Conservation (phyloP, 2,888 invertebrate genomes). For the Lycocerus yunnanus region DNA sequence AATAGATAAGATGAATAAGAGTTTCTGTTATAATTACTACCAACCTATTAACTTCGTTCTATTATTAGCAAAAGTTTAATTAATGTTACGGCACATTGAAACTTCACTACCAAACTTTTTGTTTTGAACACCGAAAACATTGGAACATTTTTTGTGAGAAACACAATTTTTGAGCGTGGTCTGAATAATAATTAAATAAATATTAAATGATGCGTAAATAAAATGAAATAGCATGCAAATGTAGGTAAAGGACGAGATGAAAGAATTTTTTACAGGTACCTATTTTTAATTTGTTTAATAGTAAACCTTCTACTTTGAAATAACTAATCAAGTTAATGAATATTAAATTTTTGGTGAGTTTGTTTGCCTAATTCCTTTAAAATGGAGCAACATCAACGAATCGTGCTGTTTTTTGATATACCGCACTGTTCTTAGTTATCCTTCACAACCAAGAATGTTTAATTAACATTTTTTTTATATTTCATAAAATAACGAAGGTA, state of each 20-base stretch:
- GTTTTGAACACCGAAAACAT: neutral
- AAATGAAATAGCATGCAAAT: too few relatives aligned
- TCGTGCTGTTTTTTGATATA: neutral
- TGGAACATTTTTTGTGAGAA: neutral
- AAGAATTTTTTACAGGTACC: too few relatives aligned
- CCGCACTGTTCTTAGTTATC: neutral
- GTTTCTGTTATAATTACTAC: neutral
- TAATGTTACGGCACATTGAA: neutral
- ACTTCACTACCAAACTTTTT: neutral
- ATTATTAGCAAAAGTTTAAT: neutral
- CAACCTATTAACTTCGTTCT: neutral
- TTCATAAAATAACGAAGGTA: too few relatives aligned
- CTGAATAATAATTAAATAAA: too few relatives aligned
- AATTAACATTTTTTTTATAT: neutral
- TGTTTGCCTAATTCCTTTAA: neutral
- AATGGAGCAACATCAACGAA: neutral
- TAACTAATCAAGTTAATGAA: neutral
- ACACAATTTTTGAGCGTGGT: too few relatives aligned
- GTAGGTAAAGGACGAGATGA: too few relatives aligned
- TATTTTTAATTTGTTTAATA: too few relatives aligned
- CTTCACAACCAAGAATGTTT: neutral
- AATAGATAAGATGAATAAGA: neutral
- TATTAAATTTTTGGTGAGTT: neutral
- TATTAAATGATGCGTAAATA: too few relatives aligned
- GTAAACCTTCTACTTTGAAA: neutral